Percentiles rank a stretch among this genome's conserved stretches.
Conservation (phyloP, 2,888 invertebrate species). For the Acanthococcus lagerstroemiae region DNA sequence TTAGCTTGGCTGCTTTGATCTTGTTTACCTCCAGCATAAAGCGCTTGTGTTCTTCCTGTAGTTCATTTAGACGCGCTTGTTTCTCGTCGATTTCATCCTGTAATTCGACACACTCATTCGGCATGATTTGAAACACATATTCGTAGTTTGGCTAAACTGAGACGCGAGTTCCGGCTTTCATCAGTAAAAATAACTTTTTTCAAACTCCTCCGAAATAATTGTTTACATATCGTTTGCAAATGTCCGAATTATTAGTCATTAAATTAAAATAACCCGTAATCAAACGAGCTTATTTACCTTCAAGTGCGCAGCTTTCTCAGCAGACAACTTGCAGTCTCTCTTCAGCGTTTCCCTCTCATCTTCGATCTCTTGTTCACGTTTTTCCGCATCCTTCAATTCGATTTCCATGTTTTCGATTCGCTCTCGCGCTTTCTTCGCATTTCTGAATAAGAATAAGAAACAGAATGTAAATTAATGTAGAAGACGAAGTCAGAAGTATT, state of each 20-base stretch:
- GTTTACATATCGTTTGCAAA: too few species aligned
- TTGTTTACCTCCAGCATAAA: constrained; percentile 56
- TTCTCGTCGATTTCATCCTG: constrained; percentile 50
- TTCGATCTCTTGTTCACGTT: constrained; percentile 37
- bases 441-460: constrained; percentile 49
- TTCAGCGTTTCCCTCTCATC: constrained; percentile 52
- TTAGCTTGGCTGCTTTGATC: constrained; percentile 58
- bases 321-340: constrained; percentile 19
- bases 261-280: too few species aligned
- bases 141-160: neutral
- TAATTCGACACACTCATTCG: constrained; percentile 37
- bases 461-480: too few species aligned
- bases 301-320: constrained; percentile 6
- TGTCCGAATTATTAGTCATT: too few species aligned
- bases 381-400: constrained; percentile 49
- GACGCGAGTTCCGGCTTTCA: too few species aligned
- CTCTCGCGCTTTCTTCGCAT: constrained; percentile 62
- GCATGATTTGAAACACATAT: neutral
- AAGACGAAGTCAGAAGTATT: too few species aligned
- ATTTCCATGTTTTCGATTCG: constrained; percentile 62
- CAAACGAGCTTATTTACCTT: constrained; percentile 4
- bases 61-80: constrained; percentile 37
- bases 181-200: too few species aligned
- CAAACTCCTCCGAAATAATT: too few species aligned
- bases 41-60: constrained; percentile 52